Evolutionary conservation across 2,888 invertebrate species (phyloP).

Genomic region (Temnothorax rugatulus): DNA sequence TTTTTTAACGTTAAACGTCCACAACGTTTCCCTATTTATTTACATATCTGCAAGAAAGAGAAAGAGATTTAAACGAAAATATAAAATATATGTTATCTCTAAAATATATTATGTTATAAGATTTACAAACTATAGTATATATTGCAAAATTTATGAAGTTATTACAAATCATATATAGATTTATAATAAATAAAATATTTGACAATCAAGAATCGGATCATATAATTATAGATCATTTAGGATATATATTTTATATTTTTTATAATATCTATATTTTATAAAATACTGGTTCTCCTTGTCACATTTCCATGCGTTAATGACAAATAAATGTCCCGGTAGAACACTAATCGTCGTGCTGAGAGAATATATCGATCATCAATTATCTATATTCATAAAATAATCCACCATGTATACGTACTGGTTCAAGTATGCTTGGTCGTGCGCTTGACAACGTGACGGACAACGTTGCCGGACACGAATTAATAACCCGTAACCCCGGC

Average conservation of each 20-base stretch:
- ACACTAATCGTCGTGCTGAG: slow-evolving; percentile 47
- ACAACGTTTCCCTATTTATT: background rate
- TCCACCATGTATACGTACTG: slow-evolving; percentile 53
- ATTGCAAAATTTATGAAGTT: background rate
- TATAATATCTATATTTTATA: background rate
- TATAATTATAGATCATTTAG: background rate
- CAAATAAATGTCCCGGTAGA: slow-evolving; percentile 62
- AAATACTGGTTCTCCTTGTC: background rate
- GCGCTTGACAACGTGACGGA: slow-evolving; percentile 61
- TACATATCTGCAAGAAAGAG: background rate
- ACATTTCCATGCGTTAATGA: background rate
- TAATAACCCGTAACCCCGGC: slow-evolving; percentile 36
- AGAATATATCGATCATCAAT: slow-evolving; percentile 68
- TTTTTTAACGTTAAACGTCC: background rate
- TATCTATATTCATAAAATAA: slow-evolving; percentile 69
- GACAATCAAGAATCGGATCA: background rate
- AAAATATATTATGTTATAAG: no score
- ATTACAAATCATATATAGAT: background rate
- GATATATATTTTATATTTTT: background rate
- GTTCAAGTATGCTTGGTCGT: slow-evolving; percentile 45
- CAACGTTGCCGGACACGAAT: slow-evolving; percentile 52
- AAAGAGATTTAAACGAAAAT: background rate
- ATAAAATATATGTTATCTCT: background rate
- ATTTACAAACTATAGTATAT: background rate
- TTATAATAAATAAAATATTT: slow-evolving; percentile 12